These are phyloP conservation scores for Lepidurus arcticus DNA, from an alignment of 1,140 invertebrate genomes.

Conservation along the genomic window DNA sequence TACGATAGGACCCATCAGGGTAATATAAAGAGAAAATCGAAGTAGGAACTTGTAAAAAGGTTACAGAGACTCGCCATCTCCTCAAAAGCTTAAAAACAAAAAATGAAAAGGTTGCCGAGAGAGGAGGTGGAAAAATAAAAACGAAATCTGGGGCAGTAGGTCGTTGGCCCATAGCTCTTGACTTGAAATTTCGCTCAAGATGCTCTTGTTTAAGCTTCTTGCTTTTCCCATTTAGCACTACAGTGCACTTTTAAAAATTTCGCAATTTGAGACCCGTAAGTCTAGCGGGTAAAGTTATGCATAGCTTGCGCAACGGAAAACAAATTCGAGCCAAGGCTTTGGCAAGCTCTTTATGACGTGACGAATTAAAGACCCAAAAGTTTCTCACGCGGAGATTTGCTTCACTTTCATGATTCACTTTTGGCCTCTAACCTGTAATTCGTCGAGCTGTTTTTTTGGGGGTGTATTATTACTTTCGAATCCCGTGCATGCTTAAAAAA, in stretches of 20 bases:
- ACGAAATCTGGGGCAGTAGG: slow-evolving; percentile 2
- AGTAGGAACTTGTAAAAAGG: too few relatives aligned
- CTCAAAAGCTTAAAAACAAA: not conserved
- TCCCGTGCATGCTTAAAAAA: too few relatives aligned
- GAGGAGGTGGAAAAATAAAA: not conserved
- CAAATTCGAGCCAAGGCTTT: not conserved
- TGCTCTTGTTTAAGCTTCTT: not conserved
- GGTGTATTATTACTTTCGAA: not conserved
- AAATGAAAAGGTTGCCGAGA: not conserved
- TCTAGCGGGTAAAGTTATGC: too few relatives aligned
- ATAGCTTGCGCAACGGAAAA: not conserved
- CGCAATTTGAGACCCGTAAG: not conserved
- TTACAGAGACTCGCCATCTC: too few relatives aligned
- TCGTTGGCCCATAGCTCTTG: slow-evolving; percentile 16
- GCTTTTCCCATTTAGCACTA: not conserved
- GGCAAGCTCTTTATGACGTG: not conserved
- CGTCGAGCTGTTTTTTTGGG: not conserved
- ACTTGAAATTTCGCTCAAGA: not conserved
- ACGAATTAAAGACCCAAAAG: not conserved
- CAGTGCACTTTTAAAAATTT: not conserved
- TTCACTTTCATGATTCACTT: not conserved
- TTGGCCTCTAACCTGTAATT: not conserved
- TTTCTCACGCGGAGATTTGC: not conserved
- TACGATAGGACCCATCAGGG: too few relatives aligned
- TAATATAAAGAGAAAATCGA: too few relatives aligned